phyloP scores from a whole-genome alignment of 2,888 invertebrate species.

The Sialis lutaria region DNA sequence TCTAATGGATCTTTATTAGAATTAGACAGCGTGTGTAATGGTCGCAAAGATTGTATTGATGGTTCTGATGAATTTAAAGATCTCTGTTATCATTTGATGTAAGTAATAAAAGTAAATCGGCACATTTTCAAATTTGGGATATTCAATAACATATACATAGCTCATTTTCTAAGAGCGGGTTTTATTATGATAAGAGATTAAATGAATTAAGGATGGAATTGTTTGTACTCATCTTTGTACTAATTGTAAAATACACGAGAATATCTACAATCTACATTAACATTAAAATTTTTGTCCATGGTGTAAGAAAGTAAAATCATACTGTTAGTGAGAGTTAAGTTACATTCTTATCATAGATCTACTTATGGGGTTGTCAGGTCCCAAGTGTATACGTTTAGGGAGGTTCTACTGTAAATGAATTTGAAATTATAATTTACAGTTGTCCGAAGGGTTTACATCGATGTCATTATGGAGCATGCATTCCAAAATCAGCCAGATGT shows the following conservation, averaged over 20 bases:
- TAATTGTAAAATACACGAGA: no score
- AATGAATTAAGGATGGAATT: no score
- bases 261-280: no score
- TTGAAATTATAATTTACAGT: constrained; percentile 7
- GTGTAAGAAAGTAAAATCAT: no score
- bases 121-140: no score
- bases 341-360: neutral
- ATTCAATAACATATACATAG: no score
- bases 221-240: no score
- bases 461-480: constrained; percentile 21
- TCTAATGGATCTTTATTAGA: constrained; percentile 12
- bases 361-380: neutral
- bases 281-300: no score
- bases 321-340: neutral
- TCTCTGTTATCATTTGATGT: constrained; percentile 17
- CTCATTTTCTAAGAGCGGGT: no score
- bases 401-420: no score
- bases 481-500: constrained; percentile 15
- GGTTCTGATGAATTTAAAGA: constrained; percentile 22
- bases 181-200: no score
- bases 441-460: constrained; percentile 16
- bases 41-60: constrained; percentile 21
- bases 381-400: no score
- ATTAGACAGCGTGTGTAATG: constrained; percentile 13
- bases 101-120: constrained; percentile 3